Evolutionary conservation across 2,113 vertebrate species (phyloP).

Genomic region (Silurus meridionalis): DNA sequence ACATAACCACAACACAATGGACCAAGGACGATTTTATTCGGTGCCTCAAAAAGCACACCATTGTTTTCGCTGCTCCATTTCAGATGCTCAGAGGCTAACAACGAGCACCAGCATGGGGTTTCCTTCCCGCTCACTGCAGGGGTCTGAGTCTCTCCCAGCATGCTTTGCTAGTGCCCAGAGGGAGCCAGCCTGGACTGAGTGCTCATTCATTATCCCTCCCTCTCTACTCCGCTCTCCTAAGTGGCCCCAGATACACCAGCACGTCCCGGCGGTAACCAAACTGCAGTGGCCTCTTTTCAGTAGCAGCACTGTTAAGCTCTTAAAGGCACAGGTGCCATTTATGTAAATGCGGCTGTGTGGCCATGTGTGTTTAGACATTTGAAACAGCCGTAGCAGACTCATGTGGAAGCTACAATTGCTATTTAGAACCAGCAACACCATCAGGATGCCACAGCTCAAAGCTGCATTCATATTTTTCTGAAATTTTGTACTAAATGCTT

Average conservation of each 20-base stretch:
- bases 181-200: slow-evolving; percentile 57
- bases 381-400: not conserved
- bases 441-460: not conserved
- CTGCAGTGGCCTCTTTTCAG: slow-evolving; percentile 67
- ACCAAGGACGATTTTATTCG: slow-evolving; percentile 25
- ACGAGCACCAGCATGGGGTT: slow-evolving; percentile 50
- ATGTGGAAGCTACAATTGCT: not conserved
- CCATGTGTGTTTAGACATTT: slow-evolving; percentile 43
- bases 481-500: not conserved
- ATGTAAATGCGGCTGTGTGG: not conserved
- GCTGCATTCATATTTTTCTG: not conserved
- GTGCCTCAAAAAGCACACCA: slow-evolving; percentile 45
- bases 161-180: slow-evolving; percentile 64
- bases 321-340: slow-evolving; percentile 57
- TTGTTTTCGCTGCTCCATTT: slow-evolving; percentile 50
- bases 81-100: slow-evolving; percentile 13
- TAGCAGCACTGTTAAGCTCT: slow-evolving; percentile 50
- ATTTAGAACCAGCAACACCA: not conserved
- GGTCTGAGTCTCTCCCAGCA: slow-evolving; percentile 60
- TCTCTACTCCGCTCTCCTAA: slow-evolving; percentile 37
- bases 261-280: slow-evolving; percentile 55
- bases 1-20: slow-evolving; percentile 43
- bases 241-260: slow-evolving; percentile 54
- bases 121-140: slow-evolving; percentile 58
- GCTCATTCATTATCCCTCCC: slow-evolving; percentile 55